Base-by-base conservation (phyloP, 2,888 invertebrate genomes). In the Heliconius ethilla region DNA sequence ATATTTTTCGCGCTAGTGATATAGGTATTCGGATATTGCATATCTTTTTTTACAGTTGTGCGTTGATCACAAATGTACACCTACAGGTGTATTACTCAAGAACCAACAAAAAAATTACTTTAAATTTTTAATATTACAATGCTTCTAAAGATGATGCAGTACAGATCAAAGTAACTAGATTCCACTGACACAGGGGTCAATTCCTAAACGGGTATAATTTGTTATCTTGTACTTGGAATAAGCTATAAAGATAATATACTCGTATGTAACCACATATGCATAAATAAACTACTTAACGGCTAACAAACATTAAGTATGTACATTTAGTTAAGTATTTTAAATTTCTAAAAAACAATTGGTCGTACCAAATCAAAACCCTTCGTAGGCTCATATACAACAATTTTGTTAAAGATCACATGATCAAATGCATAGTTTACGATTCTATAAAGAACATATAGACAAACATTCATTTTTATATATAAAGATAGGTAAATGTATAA, bases 151-250 rank as follows among this genome's bases (percentile, higher is more conserved):
- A 22, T 70, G 22, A 55, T 29, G 15, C 40, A 69, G 69, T 25
- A 18, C 70, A 51, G 27, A 70, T 27, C 51, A 70, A 51, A 70
- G 51, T 55, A 29, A 29, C 29, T 55, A 22, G 70, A 70, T 10
- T n/a, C 25, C 15, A 22, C n/a, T 70, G 55, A 59, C n/a, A 72
- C 55, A 72, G n/a, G 33, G 70, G n/a, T 72, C 70, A 55, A 67
- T 72, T n/a, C 55, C 55, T 70, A 72, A 70, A 55, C 70, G 29
- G 11, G 59, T 72, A 72, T n/a, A 72, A 72, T 33, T 72, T 55
- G 70, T 33, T 72, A 72, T 72, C 33, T 72, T n/a, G 9, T 27
- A 70, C 45, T 27, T 4, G 27, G 33, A 29, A 67, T 67, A 37
- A 40, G 13, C n/a, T 67, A 67, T n/a, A 15, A n/a, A 25, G 1